These are phyloP conservation scores for Triplophysa dalaica DNA, from an alignment of 2,113 vertebrate species.

Conservation along the genomic window DNA sequence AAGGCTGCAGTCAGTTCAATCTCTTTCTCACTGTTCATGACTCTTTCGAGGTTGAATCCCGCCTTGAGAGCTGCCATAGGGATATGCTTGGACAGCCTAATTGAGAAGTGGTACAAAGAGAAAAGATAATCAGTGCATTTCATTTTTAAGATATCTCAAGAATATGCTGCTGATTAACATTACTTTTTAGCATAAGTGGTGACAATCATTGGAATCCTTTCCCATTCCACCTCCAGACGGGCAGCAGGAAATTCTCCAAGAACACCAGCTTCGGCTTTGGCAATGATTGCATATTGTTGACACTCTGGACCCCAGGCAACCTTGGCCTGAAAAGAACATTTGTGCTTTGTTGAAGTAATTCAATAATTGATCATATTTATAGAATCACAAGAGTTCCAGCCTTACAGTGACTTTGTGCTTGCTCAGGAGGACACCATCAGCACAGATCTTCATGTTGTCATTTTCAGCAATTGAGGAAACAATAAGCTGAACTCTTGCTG, in stretches of 20 bases:
- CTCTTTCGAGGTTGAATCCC: constrained; percentile 60
- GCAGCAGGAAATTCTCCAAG: constrained; percentile 65
- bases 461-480: constrained; percentile 69
- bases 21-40: constrained; percentile 68
- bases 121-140: neutral
- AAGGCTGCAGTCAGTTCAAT: constrained; percentile 70
- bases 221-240: constrained; percentile 72
- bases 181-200: constrained; percentile 67
- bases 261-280: constrained; percentile 64
- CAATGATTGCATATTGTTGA: constrained; percentile 64
- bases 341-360: neutral
- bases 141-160: neutral
- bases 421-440: constrained; percentile 74
- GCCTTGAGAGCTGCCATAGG: constrained; percentile 48
- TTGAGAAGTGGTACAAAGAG: constrained; percentile 12
- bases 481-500: constrained; percentile 71
- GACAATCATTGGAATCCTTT: constrained; percentile 64
- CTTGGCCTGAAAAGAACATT: constrained; percentile 57
- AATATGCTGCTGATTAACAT: constrained; percentile 37
- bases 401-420: constrained; percentile 78
- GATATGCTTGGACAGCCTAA: constrained; percentile 69
- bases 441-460: constrained; percentile 77
- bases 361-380: neutral
- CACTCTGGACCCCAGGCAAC: constrained; percentile 73
- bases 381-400: neutral